Conservation (phyloP, 2,888 invertebrate species). For the Dascillus cervinus region DNA sequence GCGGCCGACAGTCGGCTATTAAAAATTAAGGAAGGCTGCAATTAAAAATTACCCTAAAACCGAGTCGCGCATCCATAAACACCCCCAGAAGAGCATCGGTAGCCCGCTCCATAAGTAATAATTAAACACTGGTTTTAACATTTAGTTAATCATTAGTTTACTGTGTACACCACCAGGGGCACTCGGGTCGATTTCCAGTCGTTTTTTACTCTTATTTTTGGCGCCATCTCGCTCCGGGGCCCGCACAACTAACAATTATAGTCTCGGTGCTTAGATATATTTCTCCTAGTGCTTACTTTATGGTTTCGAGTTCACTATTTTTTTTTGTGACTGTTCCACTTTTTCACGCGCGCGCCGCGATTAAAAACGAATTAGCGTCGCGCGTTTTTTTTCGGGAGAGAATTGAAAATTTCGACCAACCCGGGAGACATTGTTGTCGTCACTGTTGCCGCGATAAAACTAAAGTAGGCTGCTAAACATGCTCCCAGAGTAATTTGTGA, state of each 20-base stretch:
- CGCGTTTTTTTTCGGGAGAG: no score
- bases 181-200: constrained; percentile 20
- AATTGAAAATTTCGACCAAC: no score
- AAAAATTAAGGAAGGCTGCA: constrained; percentile 32
- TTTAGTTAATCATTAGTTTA: constrained; percentile 39
- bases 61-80: constrained; percentile 24
- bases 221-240: constrained; percentile 40
- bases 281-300: constrained; percentile 26
- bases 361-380: constrained; percentile 15
- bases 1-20: constrained; percentile 28
- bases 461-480: constrained; percentile 42
- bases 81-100: constrained; percentile 30
- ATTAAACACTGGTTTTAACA: constrained; percentile 36
- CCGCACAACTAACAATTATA: constrained; percentile 38
- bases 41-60: constrained; percentile 40
- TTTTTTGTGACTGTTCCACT: constrained; percentile 10
- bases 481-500: constrained; percentile 45
- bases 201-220: constrained; percentile 36
- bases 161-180: constrained; percentile 34
- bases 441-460: constrained; percentile 38
- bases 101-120: constrained; percentile 33
- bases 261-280: constrained; percentile 38
- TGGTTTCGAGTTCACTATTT: constrained; percentile 18
- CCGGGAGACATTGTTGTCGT: constrained; percentile 33
- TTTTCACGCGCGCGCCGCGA: neutral